Conservation (phyloP, 2,113 vertebrate species). For the Steatornis caripensis region DNA sequence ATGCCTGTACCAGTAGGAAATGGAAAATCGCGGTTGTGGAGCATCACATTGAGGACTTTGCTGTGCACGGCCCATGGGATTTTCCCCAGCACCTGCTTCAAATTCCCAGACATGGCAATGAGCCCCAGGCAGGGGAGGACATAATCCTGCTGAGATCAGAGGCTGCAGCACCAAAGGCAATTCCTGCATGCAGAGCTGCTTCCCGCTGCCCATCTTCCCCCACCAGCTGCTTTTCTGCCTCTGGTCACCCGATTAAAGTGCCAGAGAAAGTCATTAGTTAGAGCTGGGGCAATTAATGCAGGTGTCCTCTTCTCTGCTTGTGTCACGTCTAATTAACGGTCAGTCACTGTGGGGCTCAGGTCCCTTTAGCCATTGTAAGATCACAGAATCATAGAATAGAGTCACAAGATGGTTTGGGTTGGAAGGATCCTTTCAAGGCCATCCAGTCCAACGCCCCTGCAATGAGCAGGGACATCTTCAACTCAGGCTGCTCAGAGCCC, state of each 20-base stretch:
- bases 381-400: background rate
- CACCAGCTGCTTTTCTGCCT: background rate
- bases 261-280: background rate
- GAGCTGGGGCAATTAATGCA: background rate
- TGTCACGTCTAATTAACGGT: background rate
- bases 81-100: background rate
- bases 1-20: background rate
- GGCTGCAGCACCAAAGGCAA: background rate
- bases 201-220: fast-evolving
- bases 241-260: background rate
- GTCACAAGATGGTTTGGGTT: fast-evolving
- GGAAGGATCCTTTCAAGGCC: fast-evolving
- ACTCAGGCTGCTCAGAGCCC: background rate
- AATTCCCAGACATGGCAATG: background rate
- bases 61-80: background rate
- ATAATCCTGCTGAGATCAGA: background rate
- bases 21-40: background rate
- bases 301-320: background rate
- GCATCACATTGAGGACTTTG: background rate
- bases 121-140: background rate
- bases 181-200: background rate
- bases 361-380: background rate
- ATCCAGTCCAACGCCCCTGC: background rate
- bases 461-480: fast-evolving
- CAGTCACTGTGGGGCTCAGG: background rate